Percentiles rank a stretch among this genome's conserved stretches.
Evolutionary conservation across 2,797 vertebrate species (phyloP).

Genomic region (Siniperca obscura): DNA sequence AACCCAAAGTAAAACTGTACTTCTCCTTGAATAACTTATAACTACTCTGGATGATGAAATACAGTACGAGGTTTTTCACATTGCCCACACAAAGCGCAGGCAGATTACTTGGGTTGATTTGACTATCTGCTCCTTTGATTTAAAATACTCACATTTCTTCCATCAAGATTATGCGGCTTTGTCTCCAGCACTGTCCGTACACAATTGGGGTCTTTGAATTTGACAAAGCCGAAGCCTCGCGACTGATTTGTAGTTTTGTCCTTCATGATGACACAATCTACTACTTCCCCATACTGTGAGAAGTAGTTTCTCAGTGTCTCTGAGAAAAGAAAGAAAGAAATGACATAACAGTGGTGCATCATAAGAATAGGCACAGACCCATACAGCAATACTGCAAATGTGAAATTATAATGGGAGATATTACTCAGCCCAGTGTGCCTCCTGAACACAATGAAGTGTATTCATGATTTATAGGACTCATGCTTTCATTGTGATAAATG

Average conservation of each 20-base stretch:
- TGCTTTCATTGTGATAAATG: conserved; percentile 45
- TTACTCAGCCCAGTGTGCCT: conserved; percentile 31
- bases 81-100: conserved; percentile 20
- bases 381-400: conserved; percentile 5
- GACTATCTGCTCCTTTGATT: conserved; percentile 54
- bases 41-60: conserved; percentile 46
- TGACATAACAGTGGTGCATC: conserved; percentile 21
- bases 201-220: conserved; percentile 99
- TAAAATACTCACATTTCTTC: conserved; percentile 95
- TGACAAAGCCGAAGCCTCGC: conserved; percentile 99
- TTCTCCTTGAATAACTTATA: conserved; percentile 53
- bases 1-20: conserved; percentile 32
- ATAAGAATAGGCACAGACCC: conserved; percentile 22
- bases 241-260: conserved; percentile 99
- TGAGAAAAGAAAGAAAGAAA: conserved; percentile 79
- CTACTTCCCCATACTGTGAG: conserved; percentile 98
- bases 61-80: conserved; percentile 37
- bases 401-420: conserved; percentile 24
- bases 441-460: conserved; percentile 26
- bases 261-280: conserved; percentile 99
- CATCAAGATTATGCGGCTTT: conserved; percentile 97
- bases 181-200: conserved; percentile 98
- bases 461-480: conserved; percentile 31
- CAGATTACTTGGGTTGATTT: conserved; percentile 53
- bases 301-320: conserved; percentile 99